A percentile compares a stretch with the other conserved stretches of the same genome.
Evolutionary conservation across 2,888 invertebrate species (phyloP).

Genomic region (Masnerella sp.): DNA sequence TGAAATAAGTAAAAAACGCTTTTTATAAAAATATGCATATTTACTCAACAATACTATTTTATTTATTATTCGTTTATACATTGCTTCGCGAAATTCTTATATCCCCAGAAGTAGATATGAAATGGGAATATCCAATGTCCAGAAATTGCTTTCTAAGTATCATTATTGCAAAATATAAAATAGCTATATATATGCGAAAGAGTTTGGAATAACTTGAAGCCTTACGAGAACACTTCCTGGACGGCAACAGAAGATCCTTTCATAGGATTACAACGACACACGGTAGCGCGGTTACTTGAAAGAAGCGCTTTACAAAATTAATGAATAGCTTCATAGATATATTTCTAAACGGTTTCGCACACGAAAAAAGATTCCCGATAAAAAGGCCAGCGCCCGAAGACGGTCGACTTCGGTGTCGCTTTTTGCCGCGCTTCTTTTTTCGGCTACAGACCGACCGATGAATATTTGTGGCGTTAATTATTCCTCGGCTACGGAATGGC

Average conservation of each 20-base stretch:
- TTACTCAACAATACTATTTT: too few relatives aligned
- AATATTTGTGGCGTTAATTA: constrained; percentile 32
- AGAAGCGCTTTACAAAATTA: constrained; percentile 52
- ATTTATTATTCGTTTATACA: too few relatives aligned
- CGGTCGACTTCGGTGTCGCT: background rate
- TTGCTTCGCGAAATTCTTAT: too few relatives aligned
- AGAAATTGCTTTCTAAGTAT: too few relatives aligned
- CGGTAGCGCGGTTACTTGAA: constrained; percentile 51
- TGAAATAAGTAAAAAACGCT: too few relatives aligned
- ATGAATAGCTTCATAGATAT: constrained; percentile 54
- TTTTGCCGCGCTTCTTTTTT: constrained; percentile 9
- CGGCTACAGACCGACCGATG: constrained; percentile 6
- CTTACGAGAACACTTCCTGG: constrained; percentile 51
- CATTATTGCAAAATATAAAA: too few relatives aligned
- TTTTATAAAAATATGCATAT: too few relatives aligned
- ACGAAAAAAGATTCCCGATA: constrained; percentile 17
- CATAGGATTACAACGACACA: constrained; percentile 38
- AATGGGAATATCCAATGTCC: too few relatives aligned
- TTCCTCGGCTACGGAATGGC: background rate
- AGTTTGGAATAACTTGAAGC: constrained; percentile 27
- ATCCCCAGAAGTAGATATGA: too few relatives aligned
- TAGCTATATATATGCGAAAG: constrained; percentile 1
- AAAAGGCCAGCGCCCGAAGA: constrained; percentile 1
- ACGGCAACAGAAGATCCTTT: constrained; percentile 53
- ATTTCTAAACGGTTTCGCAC: constrained; percentile 39